Percentiles rank a stretch among this genome's conserved stretches.
These are phyloP conservation scores for Thalassarche chlororhynchos DNA, from an alignment of 2,113 vertebrate genomes.

Conservation along the genomic window DNA sequence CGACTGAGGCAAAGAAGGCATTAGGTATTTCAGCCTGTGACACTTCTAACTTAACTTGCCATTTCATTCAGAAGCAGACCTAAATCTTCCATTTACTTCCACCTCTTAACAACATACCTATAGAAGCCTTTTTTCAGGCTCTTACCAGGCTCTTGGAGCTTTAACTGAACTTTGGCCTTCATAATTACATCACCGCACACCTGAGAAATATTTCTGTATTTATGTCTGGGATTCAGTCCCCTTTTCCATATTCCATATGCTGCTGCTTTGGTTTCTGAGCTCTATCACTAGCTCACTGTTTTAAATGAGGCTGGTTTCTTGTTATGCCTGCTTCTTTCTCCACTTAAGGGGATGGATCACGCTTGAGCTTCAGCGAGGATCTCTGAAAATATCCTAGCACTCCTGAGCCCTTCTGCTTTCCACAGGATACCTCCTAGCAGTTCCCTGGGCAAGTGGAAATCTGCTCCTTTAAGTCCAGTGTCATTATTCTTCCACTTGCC, in stretches of 20 bases:
- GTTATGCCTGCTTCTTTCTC: not conserved
- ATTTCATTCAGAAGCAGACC: not conserved
- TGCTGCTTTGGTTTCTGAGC: not conserved
- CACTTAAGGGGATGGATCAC: not conserved
- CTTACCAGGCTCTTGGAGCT: not conserved
- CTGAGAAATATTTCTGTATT: not conserved
- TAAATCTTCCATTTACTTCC: not conserved
- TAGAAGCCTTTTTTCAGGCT: not conserved
- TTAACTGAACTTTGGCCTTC: not conserved
- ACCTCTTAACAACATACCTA: not conserved
- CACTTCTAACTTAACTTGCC: not conserved
- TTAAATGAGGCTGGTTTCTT: not conserved
- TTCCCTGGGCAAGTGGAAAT: not conserved
- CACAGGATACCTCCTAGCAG: not conserved
- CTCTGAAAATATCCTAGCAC: not conserved
- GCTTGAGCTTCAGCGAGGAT: not conserved
- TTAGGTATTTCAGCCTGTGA: not conserved
- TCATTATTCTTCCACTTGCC: not conserved
- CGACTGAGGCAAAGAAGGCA: not conserved
- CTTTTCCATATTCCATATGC: not conserved
- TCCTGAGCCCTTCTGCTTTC: not conserved
- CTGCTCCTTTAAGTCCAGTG: not conserved
- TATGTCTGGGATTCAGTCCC: not conserved
- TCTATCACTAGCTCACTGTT: not conserved
- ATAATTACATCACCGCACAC: not conserved